These are phyloP conservation scores for Dromaius novaehollandiae DNA, from an alignment of 2,113 vertebrate genomes.

Conservation along the genomic window DNA sequence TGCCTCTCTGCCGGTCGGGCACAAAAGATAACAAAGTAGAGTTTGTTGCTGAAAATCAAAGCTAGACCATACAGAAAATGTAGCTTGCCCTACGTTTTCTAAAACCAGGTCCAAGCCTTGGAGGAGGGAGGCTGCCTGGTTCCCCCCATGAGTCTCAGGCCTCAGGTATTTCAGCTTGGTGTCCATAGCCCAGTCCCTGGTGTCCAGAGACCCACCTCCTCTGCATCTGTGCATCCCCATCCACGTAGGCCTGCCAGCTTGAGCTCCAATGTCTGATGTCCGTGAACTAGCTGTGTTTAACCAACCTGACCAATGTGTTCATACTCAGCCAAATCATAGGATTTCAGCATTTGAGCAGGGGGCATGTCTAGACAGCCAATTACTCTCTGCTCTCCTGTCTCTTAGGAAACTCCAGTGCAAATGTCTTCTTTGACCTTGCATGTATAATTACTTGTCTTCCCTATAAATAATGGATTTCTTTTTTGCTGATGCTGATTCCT, in stretches of 20 bases:
- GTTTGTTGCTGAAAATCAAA: background rate
- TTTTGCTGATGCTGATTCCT: constrained; percentile 43
- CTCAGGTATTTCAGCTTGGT: background rate
- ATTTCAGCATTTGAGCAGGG: background rate
- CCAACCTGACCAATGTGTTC: background rate
- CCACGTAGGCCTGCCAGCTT: background rate
- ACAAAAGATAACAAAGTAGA: background rate
- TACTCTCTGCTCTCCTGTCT: background rate
- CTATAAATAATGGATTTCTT: constrained; percentile 58
- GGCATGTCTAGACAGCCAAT: constrained; percentile 45
- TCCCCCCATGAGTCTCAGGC: fast-evolving
- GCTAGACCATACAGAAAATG: background rate
- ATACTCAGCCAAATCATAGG: background rate
- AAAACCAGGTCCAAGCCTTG: background rate
- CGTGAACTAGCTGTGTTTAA: background rate
- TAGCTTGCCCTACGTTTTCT: background rate
- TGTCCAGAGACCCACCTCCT: background rate
- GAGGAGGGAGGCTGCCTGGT: background rate
- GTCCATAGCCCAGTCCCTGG: background rate
- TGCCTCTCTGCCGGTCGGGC: background rate
- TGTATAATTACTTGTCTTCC: constrained; percentile 50
- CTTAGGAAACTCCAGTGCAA: background rate
- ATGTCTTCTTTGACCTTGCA: constrained; percentile 47
- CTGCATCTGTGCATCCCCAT: background rate
- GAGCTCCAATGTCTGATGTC: background rate